Evolutionary conservation across 2,888 invertebrate genomes (phyloP), one percentile per base, ranked within the genome.

Genomic region (Oxycera nigricornis): DNA sequence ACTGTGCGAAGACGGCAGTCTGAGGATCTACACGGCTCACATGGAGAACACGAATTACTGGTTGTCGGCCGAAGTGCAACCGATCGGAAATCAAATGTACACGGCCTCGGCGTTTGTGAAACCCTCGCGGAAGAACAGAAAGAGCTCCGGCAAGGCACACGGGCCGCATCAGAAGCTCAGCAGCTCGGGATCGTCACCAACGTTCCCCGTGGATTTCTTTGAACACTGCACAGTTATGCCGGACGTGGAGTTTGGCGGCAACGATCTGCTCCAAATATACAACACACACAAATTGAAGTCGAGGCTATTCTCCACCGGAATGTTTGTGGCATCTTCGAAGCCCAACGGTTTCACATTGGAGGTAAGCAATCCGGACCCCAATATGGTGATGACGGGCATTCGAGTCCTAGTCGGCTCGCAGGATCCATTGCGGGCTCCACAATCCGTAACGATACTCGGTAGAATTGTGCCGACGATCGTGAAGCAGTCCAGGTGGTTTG

Each of bases 151-250:
- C 31, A 79, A 74, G 72, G 78, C 79, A 79, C 81, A 76, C 78
- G 20, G 62, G 2, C 41, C 72, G 9, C 68, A 80, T 11, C 89
- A 89, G 39, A 90, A 91, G 80, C 86, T 87, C 0, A n/a, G n/a
- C 14, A 65, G 80, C 14, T 78, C 80, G 1, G 79, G 79, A 0
- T 77, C 78, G 2, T 70, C 86, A 82, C 90, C 94, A 0, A 89
- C 91, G 46, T 97, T 98, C 85, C 96, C 97, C 0, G 92, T 97
- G 41, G 98, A 98, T 83, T 98, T 97, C 88, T 98, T 98, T 85
- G 98, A 98, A 83, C 94, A 96, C 82, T 97, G 97, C 83, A 92
- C 93, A 73, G 90, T 91, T 9, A 91, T 97, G 90, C 93, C 92
- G 78, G 97, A 98, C 80, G 91, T 97, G 0, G 98, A 98, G 84